Conservation (phyloP, 2,797 vertebrate species). For the Staurois parvus region DNA sequence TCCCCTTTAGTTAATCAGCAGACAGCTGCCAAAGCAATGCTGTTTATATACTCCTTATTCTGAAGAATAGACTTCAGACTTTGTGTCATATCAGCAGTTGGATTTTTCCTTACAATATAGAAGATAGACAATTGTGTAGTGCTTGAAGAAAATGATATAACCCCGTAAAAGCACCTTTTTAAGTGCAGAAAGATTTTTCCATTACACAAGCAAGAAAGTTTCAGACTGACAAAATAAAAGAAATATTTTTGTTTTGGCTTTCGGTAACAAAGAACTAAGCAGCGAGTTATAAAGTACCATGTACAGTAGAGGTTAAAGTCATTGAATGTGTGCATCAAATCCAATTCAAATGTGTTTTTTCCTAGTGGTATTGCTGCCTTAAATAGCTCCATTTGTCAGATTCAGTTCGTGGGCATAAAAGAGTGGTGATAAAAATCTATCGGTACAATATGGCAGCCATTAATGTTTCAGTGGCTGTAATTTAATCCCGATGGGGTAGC, state of each 20-base stretch:
- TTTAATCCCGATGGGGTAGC: slow-evolving; percentile 79
- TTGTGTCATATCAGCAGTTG: neutral
- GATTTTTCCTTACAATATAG: neutral
- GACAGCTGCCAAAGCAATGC: slow-evolving; percentile 1
- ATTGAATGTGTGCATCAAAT: slow-evolving; percentile 56
- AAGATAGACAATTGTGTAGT: neutral
- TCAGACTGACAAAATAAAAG: neutral
- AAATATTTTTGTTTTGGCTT: slow-evolving; percentile 20
- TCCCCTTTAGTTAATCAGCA: no score
- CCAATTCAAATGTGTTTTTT: slow-evolving; percentile 52
- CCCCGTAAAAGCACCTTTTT: neutral
- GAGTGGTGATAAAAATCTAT: slow-evolving; percentile 74
- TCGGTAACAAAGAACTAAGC: slow-evolving; percentile 20
- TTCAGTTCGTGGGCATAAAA: slow-evolving; percentile 74
- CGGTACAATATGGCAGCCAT: slow-evolving; percentile 74
- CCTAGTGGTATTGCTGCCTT: slow-evolving; percentile 50
- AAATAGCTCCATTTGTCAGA: slow-evolving; percentile 72
- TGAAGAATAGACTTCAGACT: neutral
- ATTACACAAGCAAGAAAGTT: neutral
- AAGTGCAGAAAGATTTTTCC: neutral
- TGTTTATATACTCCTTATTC: neutral
- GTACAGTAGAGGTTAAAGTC: slow-evolving; percentile 41
- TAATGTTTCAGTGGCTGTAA: slow-evolving; percentile 77
- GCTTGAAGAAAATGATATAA: neutral
- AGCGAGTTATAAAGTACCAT: slow-evolving; percentile 5